phyloP scores from a whole-genome alignment of 2,797 vertebrate genomes.

The Natrix natrix region DNA sequence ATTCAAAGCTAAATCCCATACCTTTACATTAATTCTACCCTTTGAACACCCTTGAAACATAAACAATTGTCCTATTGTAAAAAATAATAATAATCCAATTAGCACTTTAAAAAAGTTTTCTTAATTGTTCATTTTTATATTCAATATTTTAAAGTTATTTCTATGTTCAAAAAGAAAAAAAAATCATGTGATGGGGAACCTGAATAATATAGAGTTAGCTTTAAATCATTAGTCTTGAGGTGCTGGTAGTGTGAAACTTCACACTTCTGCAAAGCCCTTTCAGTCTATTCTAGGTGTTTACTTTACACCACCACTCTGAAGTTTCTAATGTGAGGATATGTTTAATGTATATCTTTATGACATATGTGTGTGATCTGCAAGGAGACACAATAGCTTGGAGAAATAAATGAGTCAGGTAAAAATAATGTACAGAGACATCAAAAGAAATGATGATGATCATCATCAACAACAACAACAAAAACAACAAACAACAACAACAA shows the following conservation, averaged over 20 bases:
- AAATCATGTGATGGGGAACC: not conserved
- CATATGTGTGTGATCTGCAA: constrained; percentile 27
- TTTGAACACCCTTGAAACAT: not conserved
- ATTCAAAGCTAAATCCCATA: not conserved
- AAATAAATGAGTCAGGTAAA: constrained; percentile 29
- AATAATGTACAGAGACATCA: not conserved
- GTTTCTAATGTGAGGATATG: constrained; percentile 52
- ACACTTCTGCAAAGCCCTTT: constrained; percentile 17
- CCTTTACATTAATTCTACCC: not conserved
- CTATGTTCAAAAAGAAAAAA: not conserved
- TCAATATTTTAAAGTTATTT: not conserved
- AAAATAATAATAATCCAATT: not conserved
- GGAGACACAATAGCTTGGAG: constrained; percentile 3
- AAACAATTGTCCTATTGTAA: not conserved
- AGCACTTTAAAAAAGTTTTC: not conserved
- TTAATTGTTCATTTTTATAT: not conserved
- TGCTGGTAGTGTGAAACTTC: constrained; percentile 28
- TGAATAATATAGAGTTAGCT: constrained; percentile 16
- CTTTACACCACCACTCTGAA: constrained; percentile 31
- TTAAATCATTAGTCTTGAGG: constrained; percentile 32
- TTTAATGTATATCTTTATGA: constrained; percentile 46
- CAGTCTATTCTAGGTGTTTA: constrained; percentile 32
- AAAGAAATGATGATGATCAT: not conserved
- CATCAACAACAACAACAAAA: not conserved
- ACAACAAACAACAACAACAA: not conserved